phyloP scores from a whole-genome alignment of 2,113 vertebrate species.

The Tinamus guttatus region DNA sequence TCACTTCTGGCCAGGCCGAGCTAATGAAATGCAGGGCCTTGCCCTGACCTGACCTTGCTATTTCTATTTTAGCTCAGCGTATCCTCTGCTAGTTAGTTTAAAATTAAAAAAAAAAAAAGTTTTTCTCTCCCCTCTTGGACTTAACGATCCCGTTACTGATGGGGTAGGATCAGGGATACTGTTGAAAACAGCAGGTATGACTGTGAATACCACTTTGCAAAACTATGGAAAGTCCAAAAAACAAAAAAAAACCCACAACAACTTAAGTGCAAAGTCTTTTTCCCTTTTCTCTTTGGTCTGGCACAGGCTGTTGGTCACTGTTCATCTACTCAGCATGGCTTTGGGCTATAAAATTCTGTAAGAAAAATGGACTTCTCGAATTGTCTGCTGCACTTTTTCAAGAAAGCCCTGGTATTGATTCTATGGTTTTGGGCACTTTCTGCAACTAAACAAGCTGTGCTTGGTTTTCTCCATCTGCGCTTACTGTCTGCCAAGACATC shows the following conservation, averaged over 20 bases:
- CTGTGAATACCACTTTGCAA: conserved; percentile 59
- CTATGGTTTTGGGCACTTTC: neutral
- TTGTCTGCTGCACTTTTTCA: neutral
- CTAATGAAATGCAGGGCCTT: conserved; percentile 81
- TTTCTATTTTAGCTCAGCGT: conserved; percentile 80
- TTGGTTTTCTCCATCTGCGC: neutral
- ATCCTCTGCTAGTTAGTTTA: conserved; percentile 74
- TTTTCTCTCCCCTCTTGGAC: conserved; percentile 69
- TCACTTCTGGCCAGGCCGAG: conserved; percentile 72
- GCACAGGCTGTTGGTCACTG: neutral
- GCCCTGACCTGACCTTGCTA: conserved; percentile 78
- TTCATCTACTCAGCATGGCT: neutral
- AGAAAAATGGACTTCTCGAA: conserved; percentile 17
- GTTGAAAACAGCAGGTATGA: conserved; percentile 64
- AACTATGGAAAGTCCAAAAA: conserved; percentile 61
- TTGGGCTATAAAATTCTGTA: neutral
- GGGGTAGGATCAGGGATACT: conserved; percentile 67
- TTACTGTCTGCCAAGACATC: conserved; percentile 13
- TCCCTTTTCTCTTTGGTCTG: neutral
- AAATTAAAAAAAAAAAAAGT: conserved; percentile 63
- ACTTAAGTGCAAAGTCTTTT: neutral
- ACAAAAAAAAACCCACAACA: neutral
- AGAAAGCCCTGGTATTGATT: neutral
- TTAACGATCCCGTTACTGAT: conserved; percentile 75
- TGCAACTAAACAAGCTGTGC: neutral